These are phyloP conservation scores for Candidula unifasciata DNA, from an alignment of 2,888 invertebrate genomes.

Conservation along the genomic window DNA sequence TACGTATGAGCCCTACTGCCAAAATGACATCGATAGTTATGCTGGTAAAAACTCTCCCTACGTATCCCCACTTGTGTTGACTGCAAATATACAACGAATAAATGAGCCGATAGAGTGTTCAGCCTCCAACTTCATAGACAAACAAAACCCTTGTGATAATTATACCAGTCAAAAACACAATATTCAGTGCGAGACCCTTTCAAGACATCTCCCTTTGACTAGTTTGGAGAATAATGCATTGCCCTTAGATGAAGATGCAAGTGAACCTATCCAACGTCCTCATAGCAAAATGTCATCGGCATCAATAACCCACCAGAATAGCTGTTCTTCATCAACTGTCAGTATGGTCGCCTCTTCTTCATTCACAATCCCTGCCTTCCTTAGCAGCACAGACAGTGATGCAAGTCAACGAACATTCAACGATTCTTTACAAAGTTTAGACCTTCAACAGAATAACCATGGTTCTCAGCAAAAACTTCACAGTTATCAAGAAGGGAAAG, in stretches of 20 bases:
- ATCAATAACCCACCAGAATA: neutral
- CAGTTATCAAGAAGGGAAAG: neutral
- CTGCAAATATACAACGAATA: no score
- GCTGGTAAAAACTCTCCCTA: no score
- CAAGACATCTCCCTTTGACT: neutral
- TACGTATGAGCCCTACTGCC: neutral
- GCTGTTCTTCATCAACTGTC: neutral
- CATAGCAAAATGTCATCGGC: neutral
- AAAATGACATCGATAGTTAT: neutral
- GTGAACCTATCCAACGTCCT: neutral
- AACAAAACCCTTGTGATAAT: neutral
- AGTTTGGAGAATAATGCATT: constrained; percentile 1
- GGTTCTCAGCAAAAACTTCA: neutral
- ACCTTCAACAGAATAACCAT: neutral
- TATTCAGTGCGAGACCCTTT: neutral
- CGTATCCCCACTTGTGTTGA: no score
- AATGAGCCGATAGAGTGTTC: neutral
- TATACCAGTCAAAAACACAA: neutral
- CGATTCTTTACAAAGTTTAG: constrained; percentile 18
- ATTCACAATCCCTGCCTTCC: constrained; percentile 41
- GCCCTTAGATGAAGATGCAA: neutral
- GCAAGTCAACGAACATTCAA: constrained; percentile 20
- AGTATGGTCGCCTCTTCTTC: constrained; percentile 40
- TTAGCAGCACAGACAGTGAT: constrained; percentile 45
- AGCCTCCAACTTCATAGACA: neutral